Evolutionary conservation across 1,140 invertebrate species (phyloP).

Genomic region (Bilobella aurantiaca): DNA sequence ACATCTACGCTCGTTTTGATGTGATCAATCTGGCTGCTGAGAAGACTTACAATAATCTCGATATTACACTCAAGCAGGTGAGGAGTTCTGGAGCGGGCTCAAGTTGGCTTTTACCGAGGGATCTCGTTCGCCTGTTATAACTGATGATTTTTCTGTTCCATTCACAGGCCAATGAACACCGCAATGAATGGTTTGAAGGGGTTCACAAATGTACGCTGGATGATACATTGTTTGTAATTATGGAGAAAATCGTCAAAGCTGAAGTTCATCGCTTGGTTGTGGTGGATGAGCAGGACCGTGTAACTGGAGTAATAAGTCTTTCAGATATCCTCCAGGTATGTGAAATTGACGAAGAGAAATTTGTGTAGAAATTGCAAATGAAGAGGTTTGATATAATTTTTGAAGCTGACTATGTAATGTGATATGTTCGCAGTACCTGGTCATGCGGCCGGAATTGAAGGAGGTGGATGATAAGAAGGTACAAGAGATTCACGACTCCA

Average conservation of each 20-base stretch:
- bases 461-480: slow-evolving; percentile 26
- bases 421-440: slow-evolving; percentile 27
- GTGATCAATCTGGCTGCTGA: slow-evolving; percentile 84
- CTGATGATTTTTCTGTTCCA: background rate
- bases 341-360: too few species aligned
- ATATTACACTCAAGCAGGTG: slow-evolving; percentile 71
- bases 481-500: slow-evolving; percentile 10
- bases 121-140: too few species aligned
- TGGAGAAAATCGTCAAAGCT: slow-evolving; percentile 92
- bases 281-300: slow-evolving; percentile 46
- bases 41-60: slow-evolving; percentile 98
- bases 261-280: slow-evolving; percentile 54
- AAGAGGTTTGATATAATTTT: slow-evolving; percentile 8
- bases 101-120: too few species aligned
- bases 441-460: slow-evolving; percentile 33
- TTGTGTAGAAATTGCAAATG: too few species aligned
- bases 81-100: too few species aligned
- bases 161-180: slow-evolving; percentile 78
- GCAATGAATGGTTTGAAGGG: slow-evolving; percentile 96
- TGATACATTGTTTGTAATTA: slow-evolving; percentile 79
- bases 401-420: background rate
- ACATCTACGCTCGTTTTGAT: slow-evolving; percentile 41
- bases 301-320: slow-evolving; percentile 55
- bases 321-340: slow-evolving; percentile 50
- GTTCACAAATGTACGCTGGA: slow-evolving; percentile 88